A percentile compares a stretch with the other conserved stretches of the same genome.
Conservation (phyloP, 64 coral and sea anemone genomes). For the Dendronephthya gigantea region DNA sequence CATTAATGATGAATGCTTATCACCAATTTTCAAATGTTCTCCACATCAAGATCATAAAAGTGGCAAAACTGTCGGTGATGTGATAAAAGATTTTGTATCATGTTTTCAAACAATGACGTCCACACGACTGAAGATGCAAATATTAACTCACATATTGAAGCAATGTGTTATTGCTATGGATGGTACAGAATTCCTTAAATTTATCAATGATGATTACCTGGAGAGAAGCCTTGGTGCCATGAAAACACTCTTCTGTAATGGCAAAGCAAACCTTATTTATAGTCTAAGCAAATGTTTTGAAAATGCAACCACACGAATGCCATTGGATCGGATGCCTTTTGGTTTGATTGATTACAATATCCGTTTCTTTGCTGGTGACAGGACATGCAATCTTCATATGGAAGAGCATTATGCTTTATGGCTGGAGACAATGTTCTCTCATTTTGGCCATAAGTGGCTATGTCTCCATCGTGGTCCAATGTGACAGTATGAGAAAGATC, state of each 20-base stretch:
- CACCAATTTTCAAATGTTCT: conserved; percentile 10
- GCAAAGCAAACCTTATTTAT: conserved; percentile 4
- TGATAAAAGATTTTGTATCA: neutral
- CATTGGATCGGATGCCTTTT: conserved; percentile 10
- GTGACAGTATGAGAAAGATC: neutral
- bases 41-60: neutral
- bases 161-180: neutral
- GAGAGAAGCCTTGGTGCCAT: neutral
- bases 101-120: neutral
- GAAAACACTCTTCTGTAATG: neutral
- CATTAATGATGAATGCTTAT: conserved; percentile 3
- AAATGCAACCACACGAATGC: neutral
- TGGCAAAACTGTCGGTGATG: neutral
- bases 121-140: neutral
- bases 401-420: conserved; percentile 1
- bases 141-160: conserved; percentile 8
- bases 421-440: conserved; percentile 3
- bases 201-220: neutral
- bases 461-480: neutral
- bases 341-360: conserved; percentile 11
- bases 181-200: neutral
- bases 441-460: conserved; percentile 4
- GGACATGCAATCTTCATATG: neutral
- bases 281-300: conserved; percentile 20
- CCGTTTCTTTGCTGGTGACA: neutral